Evolutionary conservation across 2,797 vertebrate genomes (phyloP).

Genomic region (Alectoris magna): DNA sequence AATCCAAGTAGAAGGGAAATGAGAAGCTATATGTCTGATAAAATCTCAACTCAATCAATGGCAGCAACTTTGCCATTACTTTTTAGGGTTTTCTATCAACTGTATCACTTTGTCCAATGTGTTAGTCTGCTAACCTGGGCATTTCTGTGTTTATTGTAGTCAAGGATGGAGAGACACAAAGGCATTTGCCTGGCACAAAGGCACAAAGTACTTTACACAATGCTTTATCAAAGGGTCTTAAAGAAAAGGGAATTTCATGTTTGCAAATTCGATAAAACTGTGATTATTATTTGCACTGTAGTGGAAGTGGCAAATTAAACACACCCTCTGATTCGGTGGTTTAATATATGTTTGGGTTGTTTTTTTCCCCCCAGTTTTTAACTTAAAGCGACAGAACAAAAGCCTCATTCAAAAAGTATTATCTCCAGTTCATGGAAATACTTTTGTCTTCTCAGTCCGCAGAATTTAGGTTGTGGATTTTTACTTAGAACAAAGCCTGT

Average conservation of each 20-base stretch:
- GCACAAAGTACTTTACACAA: not conserved
- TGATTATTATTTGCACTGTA: not conserved
- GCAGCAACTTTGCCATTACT: not conserved
- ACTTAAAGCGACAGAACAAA: not conserved
- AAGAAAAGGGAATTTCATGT: not conserved
- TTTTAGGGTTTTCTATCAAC: not conserved
- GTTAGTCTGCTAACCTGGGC: not conserved
- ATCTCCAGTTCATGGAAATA: not conserved
- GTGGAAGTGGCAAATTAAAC: not conserved
- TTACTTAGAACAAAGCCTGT: not conserved
- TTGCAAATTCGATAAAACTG: not conserved
- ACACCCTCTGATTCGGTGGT: not conserved
- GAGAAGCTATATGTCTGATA: not conserved
- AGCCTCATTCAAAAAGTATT: not conserved
- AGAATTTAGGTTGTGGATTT: not conserved
- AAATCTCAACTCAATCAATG: not conserved
- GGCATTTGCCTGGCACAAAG: too few species aligned
- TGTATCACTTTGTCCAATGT: not conserved
- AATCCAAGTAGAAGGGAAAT: not conserved
- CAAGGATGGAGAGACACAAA: not conserved
- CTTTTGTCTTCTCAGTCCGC: not conserved
- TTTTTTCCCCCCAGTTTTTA: not conserved
- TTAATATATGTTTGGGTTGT: not conserved
- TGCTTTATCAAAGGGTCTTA: not conserved
- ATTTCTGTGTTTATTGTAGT: accelerated